phyloP scores from a whole-genome alignment of 2,797 vertebrate species.

The Xenopus petersii region DNA sequence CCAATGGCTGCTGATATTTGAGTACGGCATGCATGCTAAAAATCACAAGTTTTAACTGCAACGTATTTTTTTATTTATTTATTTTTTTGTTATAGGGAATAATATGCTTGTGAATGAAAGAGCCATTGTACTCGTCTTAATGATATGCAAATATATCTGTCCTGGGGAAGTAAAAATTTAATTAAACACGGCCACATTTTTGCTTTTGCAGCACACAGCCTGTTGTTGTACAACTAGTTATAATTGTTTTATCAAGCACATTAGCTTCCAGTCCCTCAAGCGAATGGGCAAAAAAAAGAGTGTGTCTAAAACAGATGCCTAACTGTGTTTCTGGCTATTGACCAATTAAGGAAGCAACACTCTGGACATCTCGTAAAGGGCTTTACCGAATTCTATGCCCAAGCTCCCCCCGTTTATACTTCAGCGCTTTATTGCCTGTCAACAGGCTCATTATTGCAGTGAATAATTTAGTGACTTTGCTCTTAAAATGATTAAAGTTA shows the following conservation, averaged over 20 bases:
- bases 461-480: constrained; percentile 61
- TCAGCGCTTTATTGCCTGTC: constrained; percentile 52
- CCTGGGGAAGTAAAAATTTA: constrained; percentile 29
- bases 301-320: constrained; percentile 54
- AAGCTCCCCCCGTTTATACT: constrained; percentile 51
- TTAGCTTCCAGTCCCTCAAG: constrained; percentile 19
- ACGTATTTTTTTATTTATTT: neutral
- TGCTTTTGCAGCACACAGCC: constrained; percentile 18
- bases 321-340: constrained; percentile 53
- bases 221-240: constrained; percentile 6
- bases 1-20: no score
- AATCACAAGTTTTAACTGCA: no score
- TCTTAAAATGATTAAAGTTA: constrained; percentile 22
- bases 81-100: neutral
- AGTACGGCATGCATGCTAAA: no score
- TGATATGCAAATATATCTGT: constrained; percentile 36
- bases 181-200: constrained; percentile 23
- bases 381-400: constrained; percentile 55
- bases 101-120: constrained; percentile 8
- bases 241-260: constrained; percentile 21
- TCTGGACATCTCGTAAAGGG: constrained; percentile 52
- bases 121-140: constrained; percentile 41
- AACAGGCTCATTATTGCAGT: constrained; percentile 54
- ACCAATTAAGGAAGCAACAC: constrained; percentile 55
- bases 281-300: constrained; percentile 2